Percentiles rank a stretch among this genome's conserved stretches.
Conservation (phyloP, 2,797 vertebrate species). For the Danio albolineatus region DNA sequence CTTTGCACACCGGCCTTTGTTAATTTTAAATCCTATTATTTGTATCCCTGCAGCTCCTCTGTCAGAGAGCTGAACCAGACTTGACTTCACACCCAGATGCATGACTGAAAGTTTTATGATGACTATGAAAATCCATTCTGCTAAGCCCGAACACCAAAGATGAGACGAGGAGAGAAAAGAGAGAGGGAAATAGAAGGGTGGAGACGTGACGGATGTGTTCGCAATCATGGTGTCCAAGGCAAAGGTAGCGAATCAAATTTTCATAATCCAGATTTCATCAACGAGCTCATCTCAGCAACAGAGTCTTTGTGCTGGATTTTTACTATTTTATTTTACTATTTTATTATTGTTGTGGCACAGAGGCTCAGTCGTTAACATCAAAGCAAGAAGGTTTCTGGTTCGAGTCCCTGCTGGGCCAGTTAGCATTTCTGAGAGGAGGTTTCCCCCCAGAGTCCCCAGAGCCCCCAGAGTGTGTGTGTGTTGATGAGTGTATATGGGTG, state of each 20-base stretch:
- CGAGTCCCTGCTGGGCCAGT: no score
- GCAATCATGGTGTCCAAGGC: conserved; percentile 47
- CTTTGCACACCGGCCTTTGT: not conserved
- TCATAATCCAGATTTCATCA: conserved; percentile 72
- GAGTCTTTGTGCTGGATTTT: conserved; percentile 59
- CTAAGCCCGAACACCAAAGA: conserved; percentile 33
- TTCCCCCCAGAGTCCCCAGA: no score
- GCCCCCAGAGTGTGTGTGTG: no score
- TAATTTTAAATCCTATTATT: conserved; percentile 37
- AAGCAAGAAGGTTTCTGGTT: no score
- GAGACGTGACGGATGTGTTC: conserved; percentile 37
- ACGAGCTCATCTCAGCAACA: conserved; percentile 67
- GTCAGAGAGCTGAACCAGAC: conserved; percentile 29
- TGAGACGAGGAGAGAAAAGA: conserved; percentile 20
- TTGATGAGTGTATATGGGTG: no score
- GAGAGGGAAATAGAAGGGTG: conserved; percentile 6
- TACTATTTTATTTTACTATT: no score
- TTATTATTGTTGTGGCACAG: no score
- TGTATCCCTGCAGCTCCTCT: conserved; percentile 23
- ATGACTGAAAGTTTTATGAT: conserved; percentile 61
- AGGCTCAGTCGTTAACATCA: no score
- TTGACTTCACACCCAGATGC: conserved; percentile 48
- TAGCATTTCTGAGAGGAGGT: no score
- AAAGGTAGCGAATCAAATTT: conserved; percentile 63
- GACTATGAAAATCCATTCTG: conserved; percentile 58